phyloP scores from a whole-genome alignment of 2,888 invertebrate species.

The Cryptocephalus moraei region DNA sequence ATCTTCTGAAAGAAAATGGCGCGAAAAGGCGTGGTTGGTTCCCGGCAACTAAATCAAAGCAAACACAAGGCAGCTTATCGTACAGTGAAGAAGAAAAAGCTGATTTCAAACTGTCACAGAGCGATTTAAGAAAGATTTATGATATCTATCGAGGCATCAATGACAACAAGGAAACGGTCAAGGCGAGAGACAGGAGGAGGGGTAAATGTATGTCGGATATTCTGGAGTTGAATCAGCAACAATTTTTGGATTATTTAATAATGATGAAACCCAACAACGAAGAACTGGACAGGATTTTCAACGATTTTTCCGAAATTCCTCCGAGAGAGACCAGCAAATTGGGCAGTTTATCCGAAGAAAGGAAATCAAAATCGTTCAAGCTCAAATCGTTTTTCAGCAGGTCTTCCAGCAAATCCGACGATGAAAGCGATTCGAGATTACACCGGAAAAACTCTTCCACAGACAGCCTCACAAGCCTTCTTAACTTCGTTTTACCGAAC shows the following conservation, averaged over 20 bases:
- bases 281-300: conserved; percentile 23
- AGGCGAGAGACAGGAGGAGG: conserved; percentile 18
- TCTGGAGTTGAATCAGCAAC: conserved; percentile 30
- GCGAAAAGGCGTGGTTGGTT: conserved; percentile 38
- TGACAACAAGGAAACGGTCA: conserved; percentile 13
- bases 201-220: conserved; percentile 25
- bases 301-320: conserved; percentile 22
- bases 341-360: conserved; percentile 23
- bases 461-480: conserved; percentile 29
- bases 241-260: conserved; percentile 31
- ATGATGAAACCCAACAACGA: conserved; percentile 30
- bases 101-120: conserved; percentile 17
- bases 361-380: conserved; percentile 21
- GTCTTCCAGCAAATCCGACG: conserved; percentile 29
- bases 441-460: conserved; percentile 27
- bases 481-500: conserved; percentile 28
- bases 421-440: conserved; percentile 27
- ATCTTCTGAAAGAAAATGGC: conserved; percentile 31
- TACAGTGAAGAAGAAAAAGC: conserved; percentile 7
- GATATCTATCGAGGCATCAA: conserved; percentile 23
- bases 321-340: conserved; percentile 17
- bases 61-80: conserved; percentile 9
- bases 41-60: conserved; percentile 27
- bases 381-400: conserved; percentile 24
- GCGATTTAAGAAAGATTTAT: conserved; percentile 25